Conservation (phyloP, 2,888 invertebrate species). For the Craniophora ligustri region DNA sequence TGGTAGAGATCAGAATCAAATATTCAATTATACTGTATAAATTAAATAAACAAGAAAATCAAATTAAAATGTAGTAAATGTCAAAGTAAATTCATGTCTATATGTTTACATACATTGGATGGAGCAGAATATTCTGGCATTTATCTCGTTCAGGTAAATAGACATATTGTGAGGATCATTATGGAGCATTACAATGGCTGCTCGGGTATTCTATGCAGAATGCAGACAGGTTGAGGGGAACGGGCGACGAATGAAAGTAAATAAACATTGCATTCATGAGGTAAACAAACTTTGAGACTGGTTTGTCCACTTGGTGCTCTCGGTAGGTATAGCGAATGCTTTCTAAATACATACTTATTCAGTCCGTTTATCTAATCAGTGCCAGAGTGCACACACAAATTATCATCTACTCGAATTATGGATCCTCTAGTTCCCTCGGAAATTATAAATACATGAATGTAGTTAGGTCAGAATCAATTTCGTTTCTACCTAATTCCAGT, state of each 20-base stretch:
- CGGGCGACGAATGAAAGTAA: conserved; percentile 79
- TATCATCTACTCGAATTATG: conserved; percentile 31
- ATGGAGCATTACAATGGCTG: conserved; percentile 44
- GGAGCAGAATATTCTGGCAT: conserved; percentile 20
- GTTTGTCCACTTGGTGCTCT: conserved; percentile 65
- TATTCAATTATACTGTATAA: no score
- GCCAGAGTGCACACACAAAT: conserved; percentile 27
- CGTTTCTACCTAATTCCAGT: no score
- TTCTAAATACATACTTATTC: conserved; percentile 68
- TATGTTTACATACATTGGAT: conserved; percentile 27
- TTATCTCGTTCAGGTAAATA: conserved; percentile 26
- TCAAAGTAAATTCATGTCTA: background rate
- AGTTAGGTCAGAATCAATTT: no score
- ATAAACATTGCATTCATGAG: conserved; percentile 81
- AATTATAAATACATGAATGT: no score
- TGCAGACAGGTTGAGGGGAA: conserved; percentile 64
- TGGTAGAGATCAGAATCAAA: no score
- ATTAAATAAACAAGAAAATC: no score
- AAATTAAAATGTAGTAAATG: no score
- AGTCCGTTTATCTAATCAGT: conserved; percentile 45
- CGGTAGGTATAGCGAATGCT: conserved; percentile 60
- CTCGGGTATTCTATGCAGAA: conserved; percentile 51
- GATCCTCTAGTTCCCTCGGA: background rate
- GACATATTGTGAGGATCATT: conserved; percentile 7
- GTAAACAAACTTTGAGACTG: conserved; percentile 81